Evolutionary conservation across 1,140 invertebrate genomes (phyloP), one percentile per base, ranked within the genome.

Genomic region (Nylanderia fulva): DNA sequence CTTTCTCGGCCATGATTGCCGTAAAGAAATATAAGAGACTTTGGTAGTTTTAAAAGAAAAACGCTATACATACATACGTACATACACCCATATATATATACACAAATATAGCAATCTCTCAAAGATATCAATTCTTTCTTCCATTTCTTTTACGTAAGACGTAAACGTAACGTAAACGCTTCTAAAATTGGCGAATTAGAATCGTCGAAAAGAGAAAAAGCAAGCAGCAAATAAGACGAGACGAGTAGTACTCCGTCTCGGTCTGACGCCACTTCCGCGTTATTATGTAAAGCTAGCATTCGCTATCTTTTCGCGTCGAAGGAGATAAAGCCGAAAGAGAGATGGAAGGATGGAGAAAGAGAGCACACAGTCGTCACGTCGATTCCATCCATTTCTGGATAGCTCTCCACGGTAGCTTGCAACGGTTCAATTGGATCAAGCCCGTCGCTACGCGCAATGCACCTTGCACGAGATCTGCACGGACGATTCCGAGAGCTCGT

Each of bases 371-470:
- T 71, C 71, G 72, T 84, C 82, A 82, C 77, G 77, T 82, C 77
- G 77, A 82, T 82, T 72, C 66, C 66, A 58, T 15, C 66, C 77
- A 71, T 82, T 82, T 82, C 77, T 82, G 66, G 77, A 82, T 82
- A 71, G 66, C 77, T 82, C 77, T 58, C 77, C 77, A 72, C 77
- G 77, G 66, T 82, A 66, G 52, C 71, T 82, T 39, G 77, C 77
- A 72, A 82, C 77, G 66, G 77, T 82, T 82, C 77, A 82, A 82
- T 82, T 82, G 77, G 77, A 82, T 82, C 77, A 82, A 82, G 66
- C 66, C 66, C 52, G 66, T 82, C 66, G 64, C 77, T 80, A 80
- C 77, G 80, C 71, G 71, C 56, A 71, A 84, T 76, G 69, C 72
- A 84, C 69, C 80, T 75, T 74, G 80, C 80, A 64, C 45, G 52